A percentile compares a stretch with the other conserved stretches of the same genome.
phyloP scores from a whole-genome alignment of 2,113 vertebrate species.

The Myxocyprinus asiaticus region DNA sequence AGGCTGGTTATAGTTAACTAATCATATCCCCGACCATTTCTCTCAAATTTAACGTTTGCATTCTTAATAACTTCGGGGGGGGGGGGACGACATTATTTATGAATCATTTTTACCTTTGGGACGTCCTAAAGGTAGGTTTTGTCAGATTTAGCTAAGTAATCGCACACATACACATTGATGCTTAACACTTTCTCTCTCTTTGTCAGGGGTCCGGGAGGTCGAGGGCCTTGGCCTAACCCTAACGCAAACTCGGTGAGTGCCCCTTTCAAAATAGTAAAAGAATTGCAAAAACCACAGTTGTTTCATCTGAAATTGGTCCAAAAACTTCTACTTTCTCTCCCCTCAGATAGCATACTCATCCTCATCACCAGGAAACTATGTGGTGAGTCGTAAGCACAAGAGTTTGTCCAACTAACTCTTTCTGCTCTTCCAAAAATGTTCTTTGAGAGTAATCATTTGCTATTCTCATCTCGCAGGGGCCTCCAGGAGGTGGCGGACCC shows the following conservation, averaged over 20 bases:
- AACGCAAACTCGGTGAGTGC: constrained; percentile 78
- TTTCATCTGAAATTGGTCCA: background rate
- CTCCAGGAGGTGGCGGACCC: constrained; percentile 86
- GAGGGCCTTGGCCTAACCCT: constrained; percentile 81
- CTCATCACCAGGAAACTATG: constrained; percentile 90
- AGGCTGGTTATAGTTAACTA: too few relatives aligned
- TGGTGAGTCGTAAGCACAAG: constrained; percentile 66
- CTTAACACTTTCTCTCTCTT: constrained; percentile 13
- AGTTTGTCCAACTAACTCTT: background rate
- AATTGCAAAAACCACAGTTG: background rate
- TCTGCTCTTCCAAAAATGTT: background rate
- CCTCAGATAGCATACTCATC: constrained; percentile 87
- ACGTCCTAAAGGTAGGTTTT: too few relatives aligned
- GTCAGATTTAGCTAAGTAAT: too few relatives aligned
- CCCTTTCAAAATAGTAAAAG: background rate
- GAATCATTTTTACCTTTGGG: too few relatives aligned
- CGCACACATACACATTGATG: background rate
- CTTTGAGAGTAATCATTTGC: background rate
- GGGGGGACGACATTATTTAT: too few relatives aligned
- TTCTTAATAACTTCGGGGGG: too few relatives aligned
- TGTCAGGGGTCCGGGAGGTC: constrained; percentile 83
- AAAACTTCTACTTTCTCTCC: background rate
- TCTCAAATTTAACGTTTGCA: too few relatives aligned
- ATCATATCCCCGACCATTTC: too few relatives aligned
- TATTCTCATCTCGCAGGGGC: constrained; percentile 73